phyloP scores from a whole-genome alignment of 2,888 invertebrate species.

The Scaptomyza polygonia region DNA sequence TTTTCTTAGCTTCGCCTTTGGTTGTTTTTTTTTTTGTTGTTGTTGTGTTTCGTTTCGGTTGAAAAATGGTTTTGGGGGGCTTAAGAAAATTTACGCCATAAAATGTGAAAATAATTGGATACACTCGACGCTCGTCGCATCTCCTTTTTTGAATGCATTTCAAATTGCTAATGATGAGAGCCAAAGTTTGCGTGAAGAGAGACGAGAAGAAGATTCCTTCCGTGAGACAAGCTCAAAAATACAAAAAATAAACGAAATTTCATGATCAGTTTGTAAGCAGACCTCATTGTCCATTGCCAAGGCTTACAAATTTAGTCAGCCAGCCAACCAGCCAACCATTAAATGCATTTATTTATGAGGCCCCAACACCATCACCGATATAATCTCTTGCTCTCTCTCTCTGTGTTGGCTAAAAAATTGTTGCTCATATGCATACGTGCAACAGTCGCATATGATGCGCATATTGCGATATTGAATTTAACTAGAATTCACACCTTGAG shows the following conservation, averaged over 20 bases:
- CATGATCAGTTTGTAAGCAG: conserved; percentile 42
- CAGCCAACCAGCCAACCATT: conserved; percentile 64
- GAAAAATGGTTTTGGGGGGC: conserved; percentile 78
- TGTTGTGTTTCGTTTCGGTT: conserved; percentile 79
- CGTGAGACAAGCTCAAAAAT: conserved; percentile 69
- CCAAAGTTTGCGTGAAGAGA: conserved; percentile 10
- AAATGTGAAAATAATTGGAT: conserved; percentile 81
- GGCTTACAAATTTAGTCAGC: conserved; percentile 24
- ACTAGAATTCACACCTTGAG: conserved; percentile 77
- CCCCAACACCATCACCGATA: conserved; percentile 51
- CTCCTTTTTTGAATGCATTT: conserved; percentile 71
- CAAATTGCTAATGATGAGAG: conserved; percentile 78
- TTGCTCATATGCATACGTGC: conserved; percentile 69
- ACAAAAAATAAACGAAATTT: conserved; percentile 32
- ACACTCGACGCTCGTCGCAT: conserved; percentile 59
- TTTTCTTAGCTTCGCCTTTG: conserved; percentile 4
- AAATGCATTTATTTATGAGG: conserved; percentile 81
- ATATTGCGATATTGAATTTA: conserved; percentile 75
- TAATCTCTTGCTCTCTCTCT: conserved; percentile 44
- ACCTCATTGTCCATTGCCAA: conserved; percentile 22
- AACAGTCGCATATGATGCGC: conserved; percentile 53
- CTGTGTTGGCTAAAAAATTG: conserved; percentile 69
- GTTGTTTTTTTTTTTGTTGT: conserved; percentile 6
- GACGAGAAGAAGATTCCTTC: conserved; percentile 64
- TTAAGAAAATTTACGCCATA: conserved; percentile 81